Conservation (phyloP, 1,140 invertebrate species). For the Andricus grossulariae region DNA sequence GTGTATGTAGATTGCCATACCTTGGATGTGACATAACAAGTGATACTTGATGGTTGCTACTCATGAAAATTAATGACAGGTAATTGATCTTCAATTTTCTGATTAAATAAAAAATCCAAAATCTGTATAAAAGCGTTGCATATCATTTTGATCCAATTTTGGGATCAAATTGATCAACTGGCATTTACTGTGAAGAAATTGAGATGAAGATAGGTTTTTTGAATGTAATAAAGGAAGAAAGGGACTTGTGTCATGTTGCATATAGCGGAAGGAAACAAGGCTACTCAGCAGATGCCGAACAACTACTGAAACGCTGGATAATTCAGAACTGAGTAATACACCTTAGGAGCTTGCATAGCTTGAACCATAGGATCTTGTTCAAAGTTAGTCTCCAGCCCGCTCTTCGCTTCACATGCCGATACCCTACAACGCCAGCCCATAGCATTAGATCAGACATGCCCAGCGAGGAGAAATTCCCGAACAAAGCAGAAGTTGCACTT, state of each 20-base stretch:
- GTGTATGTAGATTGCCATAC: neutral
- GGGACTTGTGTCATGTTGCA: neutral
- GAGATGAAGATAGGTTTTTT: neutral
- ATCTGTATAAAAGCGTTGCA: no score
- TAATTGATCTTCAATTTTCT: no score
- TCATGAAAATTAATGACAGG: no score
- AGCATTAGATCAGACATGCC: no score
- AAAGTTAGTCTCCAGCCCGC: slow-evolving; percentile 38
- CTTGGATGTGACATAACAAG: neutral
- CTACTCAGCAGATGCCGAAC: slow-evolving; percentile 33
- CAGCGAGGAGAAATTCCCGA: no score
- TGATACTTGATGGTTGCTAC: no score
- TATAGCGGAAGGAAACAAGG: slow-evolving; percentile 31
- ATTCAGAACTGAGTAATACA: slow-evolving; percentile 72
- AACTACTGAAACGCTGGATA: slow-evolving; percentile 62
- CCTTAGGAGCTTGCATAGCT: slow-evolving; percentile 62
- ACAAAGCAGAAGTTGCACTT: no score
- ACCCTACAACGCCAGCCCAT: neutral
- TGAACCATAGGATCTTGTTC: slow-evolving; percentile 54
- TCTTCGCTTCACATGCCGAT: slow-evolving; percentile 15
- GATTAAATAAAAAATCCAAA: neutral
- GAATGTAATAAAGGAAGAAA: slow-evolving; percentile 4
- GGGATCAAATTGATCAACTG: no score
- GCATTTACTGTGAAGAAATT: neutral
- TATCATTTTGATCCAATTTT: no score